phyloP scores from a whole-genome alignment of 2,113 vertebrate genomes.

The Coracopsis vasa region DNA sequence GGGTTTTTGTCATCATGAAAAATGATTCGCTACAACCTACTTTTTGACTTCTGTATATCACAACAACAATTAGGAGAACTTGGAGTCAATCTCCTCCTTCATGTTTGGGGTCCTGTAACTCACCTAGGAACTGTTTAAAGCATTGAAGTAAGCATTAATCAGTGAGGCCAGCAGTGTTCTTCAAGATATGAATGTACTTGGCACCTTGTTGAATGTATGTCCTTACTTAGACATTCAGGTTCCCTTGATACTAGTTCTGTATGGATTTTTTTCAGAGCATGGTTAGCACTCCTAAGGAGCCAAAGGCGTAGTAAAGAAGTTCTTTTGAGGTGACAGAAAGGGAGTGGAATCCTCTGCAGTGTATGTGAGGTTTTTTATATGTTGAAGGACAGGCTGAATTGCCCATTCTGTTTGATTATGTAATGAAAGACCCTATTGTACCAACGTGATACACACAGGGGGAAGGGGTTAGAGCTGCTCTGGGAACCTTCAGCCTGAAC shows the following conservation, averaged over 20 bases:
- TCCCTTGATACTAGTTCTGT: neutral
- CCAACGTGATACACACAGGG: neutral
- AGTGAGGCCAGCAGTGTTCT: neutral
- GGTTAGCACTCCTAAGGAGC: neutral
- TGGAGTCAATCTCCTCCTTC: neutral
- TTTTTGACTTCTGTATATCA: neutral
- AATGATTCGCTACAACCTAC: neutral
- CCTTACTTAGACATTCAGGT: neutral
- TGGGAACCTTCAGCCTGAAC: neutral
- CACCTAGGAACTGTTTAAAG: neutral
- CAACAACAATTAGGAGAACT: neutral
- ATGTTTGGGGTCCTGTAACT: neutral
- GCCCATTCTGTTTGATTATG: neutral
- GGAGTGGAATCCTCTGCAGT: neutral
- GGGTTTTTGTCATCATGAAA: neutral
- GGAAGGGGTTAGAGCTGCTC: neutral
- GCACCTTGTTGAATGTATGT: neutral
- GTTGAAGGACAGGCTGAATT: neutral
- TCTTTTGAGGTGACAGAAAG: neutral
- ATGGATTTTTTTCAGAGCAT: neutral
- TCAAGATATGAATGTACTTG: neutral
- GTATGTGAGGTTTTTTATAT: neutral
- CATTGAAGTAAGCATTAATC: neutral
- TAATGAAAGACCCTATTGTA: slow-evolving; percentile 29
- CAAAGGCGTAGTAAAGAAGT: neutral